Evolutionary conservation across 2,797 vertebrate genomes (phyloP).

Genomic region (Argentina silus): DNA sequence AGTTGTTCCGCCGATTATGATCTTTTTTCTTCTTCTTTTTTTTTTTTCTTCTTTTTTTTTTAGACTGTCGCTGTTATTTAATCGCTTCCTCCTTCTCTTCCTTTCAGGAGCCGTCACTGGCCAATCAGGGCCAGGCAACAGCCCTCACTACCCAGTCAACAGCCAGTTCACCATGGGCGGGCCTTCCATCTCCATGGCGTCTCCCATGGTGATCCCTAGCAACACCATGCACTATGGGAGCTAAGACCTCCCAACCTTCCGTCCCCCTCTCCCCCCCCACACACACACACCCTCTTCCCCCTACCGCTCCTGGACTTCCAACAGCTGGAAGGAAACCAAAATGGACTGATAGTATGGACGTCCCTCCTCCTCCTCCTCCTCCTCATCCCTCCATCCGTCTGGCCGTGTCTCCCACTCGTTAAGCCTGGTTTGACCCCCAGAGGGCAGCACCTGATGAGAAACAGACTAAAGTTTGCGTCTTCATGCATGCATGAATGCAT

Average conservation of each 20-base stretch:
- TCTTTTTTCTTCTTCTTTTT: no score
- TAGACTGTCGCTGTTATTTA: no score
- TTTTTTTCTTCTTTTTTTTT: no score
- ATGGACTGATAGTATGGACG: neutral
- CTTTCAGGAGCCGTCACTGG: slow-evolving; percentile 69
- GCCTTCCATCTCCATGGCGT: slow-evolving; percentile 81
- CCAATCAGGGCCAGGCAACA: slow-evolving; percentile 57
- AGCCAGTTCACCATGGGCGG: slow-evolving; percentile 83
- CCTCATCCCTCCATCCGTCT: neutral
- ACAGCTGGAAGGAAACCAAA: slow-evolving; percentile 3
- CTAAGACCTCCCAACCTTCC: slow-evolving; percentile 48
- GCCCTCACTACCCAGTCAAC: slow-evolving; percentile 75
- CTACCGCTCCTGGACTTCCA: neutral
- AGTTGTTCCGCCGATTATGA: no score
- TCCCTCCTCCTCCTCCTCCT: neutral
- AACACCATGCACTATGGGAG: slow-evolving; percentile 84
- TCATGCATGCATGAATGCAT: neutral
- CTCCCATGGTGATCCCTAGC: slow-evolving; percentile 82
- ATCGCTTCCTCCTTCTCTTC: neutral
- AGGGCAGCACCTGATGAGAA: no score
- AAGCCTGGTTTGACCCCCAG: no score
- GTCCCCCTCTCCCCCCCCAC: neutral
- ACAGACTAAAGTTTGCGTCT: neutral
- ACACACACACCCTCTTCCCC: neutral
- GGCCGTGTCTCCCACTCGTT: neutral